Evolutionary conservation across 2,888 invertebrate species (phyloP), one percentile per base, ranked within the genome.

Genomic region (Nezara viridula): DNA sequence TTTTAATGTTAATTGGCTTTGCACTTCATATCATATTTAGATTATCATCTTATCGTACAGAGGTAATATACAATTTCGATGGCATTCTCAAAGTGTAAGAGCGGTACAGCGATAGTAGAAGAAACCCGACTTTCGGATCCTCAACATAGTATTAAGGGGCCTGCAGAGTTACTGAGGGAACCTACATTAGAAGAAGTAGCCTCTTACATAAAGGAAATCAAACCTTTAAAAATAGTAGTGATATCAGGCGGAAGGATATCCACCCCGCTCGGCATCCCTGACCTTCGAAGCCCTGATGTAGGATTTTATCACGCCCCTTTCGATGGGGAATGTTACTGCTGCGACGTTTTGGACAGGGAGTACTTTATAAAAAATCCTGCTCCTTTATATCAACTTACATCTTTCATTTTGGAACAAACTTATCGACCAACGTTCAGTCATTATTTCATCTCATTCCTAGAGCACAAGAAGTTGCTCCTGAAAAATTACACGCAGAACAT

Each of bases 231-330:
- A n/a, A n/a, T 81, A 40, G 81, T 81, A 9, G 81, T 81, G 44
- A 40, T 81, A 47, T 81, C 81, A 14, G 81, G 81, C 24, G n/a
- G 16, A 0, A 81, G 81, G 44, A 81, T 81, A 44, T 81, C 81
- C 0, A 5, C 6, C 10, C 44, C 81, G 1, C 37, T 37, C n/a
- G 81, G n/a, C 5, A 47, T 81, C 4, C 24, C n/a, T 1, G 81
- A 81, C 44, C n/a, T 44, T 14, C 14, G 81, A n/a, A 81, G 81
- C 4, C 44, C 44, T 14, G 81, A 81, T n/a, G 81, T 81, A n/a
- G 81, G 81, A 16, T 44, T 81, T 16, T 44, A 47, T 37, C 44
- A 81, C 81, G 24, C 81, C 3, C 81, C 81, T 6, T 44, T 44
- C 44, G 81, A 47, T 10, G 5, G n/a, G 5, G n/a, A 47, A 19